Evolutionary conservation across 2,888 invertebrate genomes (phyloP), one percentile per base, ranked within the genome.

Genomic region (Cerastis rubricosa): DNA sequence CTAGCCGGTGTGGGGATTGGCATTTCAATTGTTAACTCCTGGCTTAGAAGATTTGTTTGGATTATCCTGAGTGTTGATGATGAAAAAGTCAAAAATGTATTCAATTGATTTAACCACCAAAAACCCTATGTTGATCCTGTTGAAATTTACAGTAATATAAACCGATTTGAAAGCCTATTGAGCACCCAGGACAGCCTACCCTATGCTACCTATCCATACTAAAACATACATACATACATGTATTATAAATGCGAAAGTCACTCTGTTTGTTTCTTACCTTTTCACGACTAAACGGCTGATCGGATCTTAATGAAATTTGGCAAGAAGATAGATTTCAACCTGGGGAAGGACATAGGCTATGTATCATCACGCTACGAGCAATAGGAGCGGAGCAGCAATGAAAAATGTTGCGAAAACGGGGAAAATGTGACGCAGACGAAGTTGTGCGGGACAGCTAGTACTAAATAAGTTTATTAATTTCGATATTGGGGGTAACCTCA

Each of bases 21-120:
- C 29, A 47, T 85, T 77, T 72, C 72, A 70, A 86, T 72, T 77
- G 64, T 76, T 59, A 49, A 43, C 49, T 59, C 35, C 2, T 43
- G 35, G 22, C 17, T 64, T 43, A 17, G n/a, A 43, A 29, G 17
- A n/a, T 76, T 76, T 19, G n/a, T 61, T 35, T 61, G 19, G 29
- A 35, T 61, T 35, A 61, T 19, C 9, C 61, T 35, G 9, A 17
- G 5, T 29, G 9, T 29, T 29, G 25, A 1, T 59, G 59, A 17
- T 29, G 17, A 6, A 35, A 57, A 9, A 35, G 1, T 29, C 4
- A 19, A 35, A 29, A 61, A 19, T 35, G 9, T 59, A 29, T 59
- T 59, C 29, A 8, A 25, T 59, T 29, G 29, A 59, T 57, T 14
- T 11, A 7, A 25, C 25, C 14, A 57, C 7, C 14, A 3, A 59